Base-by-base conservation (phyloP, 2,888 invertebrate genomes). In the Dasysyrphus albostriatus region DNA sequence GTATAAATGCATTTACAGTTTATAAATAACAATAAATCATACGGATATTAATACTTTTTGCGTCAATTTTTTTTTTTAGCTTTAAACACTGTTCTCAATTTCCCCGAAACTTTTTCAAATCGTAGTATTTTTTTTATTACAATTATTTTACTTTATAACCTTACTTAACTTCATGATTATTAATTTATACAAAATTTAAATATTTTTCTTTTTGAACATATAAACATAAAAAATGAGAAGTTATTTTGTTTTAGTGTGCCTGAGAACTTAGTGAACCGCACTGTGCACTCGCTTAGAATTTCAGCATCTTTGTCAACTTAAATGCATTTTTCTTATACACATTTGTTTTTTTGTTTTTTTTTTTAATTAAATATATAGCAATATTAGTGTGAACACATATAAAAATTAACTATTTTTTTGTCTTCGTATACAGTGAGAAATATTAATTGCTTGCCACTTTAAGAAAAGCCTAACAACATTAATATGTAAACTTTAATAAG, bases 301-400 rank as follows among this genome's bases (percentile, higher is more conserved):
- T 77, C 24, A 34, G 24, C 56, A 63, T 70, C 16, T 51, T 10
- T 79, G 77, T 44, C 65, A 34, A 61, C 69, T 82, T 82, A 85
- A 88, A 88, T 88, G 75, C 80, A 82, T 82, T 75, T 84, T 44
- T 73, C 78, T 70, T 78, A 67, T 63, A 69, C 70, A 61, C 59
- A 39, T 67, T n/a, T n/a, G n/a, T n/a, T n/a, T n/a, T n/a, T n/a
- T n/a, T n/a, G n/a, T n/a, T n/a, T n/a, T n/a, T 65, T 74, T 78
- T 63, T n/a, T 54, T 32, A 44, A 14, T 19, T 32, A 42, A 39
- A 37, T 73, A 61, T 61, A 24, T 14, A 37, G 47, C 39, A 58
- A 61, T n/a, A 54, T 70, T 12, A 49, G 19, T 49, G 19, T 19
- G 49, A 10, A 19, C 10, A 49, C 47, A 47, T 16, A 44, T 5